Conservation (phyloP, 1,140 invertebrate genomes). For the Musca vetustissima region DNA sequence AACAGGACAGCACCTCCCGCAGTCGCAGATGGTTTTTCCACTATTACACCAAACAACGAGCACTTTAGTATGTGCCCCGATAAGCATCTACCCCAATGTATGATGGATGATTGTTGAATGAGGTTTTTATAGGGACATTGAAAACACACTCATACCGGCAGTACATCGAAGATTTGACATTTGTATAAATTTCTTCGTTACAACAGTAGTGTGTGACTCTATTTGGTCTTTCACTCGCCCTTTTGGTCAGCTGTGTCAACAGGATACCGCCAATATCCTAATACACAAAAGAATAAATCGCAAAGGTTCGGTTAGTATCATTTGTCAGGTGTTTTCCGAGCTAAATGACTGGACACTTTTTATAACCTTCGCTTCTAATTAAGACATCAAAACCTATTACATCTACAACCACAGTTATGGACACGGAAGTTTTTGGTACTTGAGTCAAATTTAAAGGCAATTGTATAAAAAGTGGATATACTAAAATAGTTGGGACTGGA, state of each 20-base stretch:
- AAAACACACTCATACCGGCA: not conserved
- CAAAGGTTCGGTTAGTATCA: not conserved
- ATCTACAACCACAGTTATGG: not conserved
- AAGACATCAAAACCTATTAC: slow-evolving; percentile 14
- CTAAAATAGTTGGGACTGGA: too few species aligned
- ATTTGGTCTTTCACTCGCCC: too few species aligned
- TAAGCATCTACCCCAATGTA: slow-evolving; percentile 36
- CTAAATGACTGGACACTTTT: not conserved
- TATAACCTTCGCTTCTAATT: not conserved
- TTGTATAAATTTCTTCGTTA: not conserved
- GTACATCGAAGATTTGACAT: not conserved
- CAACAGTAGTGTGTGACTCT: not conserved
- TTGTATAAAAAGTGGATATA: not conserved
- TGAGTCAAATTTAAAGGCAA: slow-evolving; percentile 19
- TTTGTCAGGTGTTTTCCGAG: slow-evolving; percentile 19
- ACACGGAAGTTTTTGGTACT: slow-evolving; percentile 9
- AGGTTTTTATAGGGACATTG: too few species aligned
- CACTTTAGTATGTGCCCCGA: not conserved
- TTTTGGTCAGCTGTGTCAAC: not conserved
- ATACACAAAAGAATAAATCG: not conserved
- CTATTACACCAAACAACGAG: too few species aligned
- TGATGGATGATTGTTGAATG: slow-evolving; percentile 44
- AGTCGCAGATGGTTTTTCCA: too few species aligned
- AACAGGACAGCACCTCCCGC: too few species aligned
- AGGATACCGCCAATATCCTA: not conserved